These are phyloP conservation scores for Drosophila ficusphila DNA, from an alignment of 1,140 invertebrate species.

Conservation along the genomic window DNA sequence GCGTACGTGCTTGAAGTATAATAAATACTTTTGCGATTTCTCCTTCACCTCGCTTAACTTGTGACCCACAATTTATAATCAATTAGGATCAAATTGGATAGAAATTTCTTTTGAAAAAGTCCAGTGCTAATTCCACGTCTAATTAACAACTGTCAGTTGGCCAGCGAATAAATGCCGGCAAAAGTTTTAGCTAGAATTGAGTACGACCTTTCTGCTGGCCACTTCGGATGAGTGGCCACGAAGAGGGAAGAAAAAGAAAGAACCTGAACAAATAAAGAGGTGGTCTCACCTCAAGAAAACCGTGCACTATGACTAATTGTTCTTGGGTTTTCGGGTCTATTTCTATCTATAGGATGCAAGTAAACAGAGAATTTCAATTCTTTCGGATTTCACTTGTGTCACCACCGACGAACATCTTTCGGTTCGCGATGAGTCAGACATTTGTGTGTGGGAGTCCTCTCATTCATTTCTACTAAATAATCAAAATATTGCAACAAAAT, in stretches of 20 bases:
- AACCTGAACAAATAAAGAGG: not conserved
- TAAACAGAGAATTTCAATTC: slow-evolving; percentile 43
- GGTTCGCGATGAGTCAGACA: slow-evolving; percentile 36
- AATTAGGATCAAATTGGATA: slow-evolving; percentile 63
- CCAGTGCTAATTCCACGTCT: slow-evolving; percentile 59
- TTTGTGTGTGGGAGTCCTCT: slow-evolving; percentile 38
- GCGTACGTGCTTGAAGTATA: slow-evolving; percentile 41
- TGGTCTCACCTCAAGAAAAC: not conserved
- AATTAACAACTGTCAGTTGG: slow-evolving; percentile 71
- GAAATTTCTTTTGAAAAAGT: slow-evolving; percentile 63
- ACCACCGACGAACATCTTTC: slow-evolving; percentile 8
- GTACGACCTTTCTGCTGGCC: slow-evolving; percentile 4
- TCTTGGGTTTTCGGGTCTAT: slow-evolving; percentile 23
- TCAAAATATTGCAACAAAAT: slow-evolving; percentile 70
- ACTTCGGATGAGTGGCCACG: slow-evolving; percentile 3
- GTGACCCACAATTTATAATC: slow-evolving; percentile 63
- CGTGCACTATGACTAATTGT: slow-evolving; percentile 46
- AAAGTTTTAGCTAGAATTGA: slow-evolving; percentile 14
- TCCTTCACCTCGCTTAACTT: slow-evolving; percentile 6
- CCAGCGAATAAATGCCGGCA: not conserved
- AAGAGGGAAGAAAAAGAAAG: not conserved
- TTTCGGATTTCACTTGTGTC: slow-evolving; percentile 13
- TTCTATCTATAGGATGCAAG: slow-evolving; percentile 41
- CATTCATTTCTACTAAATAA: slow-evolving; percentile 55
- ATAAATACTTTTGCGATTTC: slow-evolving; percentile 8